These are phyloP conservation scores for Daboia siamensis DNA, from an alignment of 2,113 vertebrate species.

Conservation along the genomic window DNA sequence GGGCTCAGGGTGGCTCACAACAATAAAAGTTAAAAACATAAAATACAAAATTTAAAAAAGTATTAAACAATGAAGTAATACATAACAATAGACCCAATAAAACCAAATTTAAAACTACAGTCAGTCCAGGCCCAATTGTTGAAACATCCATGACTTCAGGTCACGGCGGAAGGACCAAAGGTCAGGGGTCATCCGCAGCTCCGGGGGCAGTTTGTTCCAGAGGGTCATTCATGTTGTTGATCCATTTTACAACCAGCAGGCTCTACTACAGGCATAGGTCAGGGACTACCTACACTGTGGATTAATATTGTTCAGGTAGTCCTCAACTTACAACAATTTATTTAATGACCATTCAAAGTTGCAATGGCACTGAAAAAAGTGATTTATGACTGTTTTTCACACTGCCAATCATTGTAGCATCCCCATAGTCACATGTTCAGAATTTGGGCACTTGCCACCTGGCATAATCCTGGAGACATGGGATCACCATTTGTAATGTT, in stretches of 20 bases:
- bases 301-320: background rate
- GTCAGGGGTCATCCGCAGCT: no score
- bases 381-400: background rate
- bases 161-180: no score
- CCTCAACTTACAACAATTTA: background rate
- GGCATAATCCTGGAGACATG: background rate
- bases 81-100: no score
- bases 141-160: no score
- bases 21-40: no score
- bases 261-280: background rate
- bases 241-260: background rate
- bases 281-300: background rate
- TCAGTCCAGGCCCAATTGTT: no score
- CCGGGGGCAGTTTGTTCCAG: no score
- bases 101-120: no score
- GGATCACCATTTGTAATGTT: background rate
- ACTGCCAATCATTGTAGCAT: background rate
- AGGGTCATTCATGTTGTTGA: background rate
- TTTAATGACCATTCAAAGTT: background rate
- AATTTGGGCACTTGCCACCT: background rate
- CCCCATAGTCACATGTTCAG: background rate
- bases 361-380: background rate
- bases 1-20: no score
- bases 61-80: no score
- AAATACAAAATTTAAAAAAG: no score